Evolutionary conservation across 30 jellyfish, hydroid and myxozoan species (phyloP).

Genomic region (Pelagia noctiluca): DNA sequence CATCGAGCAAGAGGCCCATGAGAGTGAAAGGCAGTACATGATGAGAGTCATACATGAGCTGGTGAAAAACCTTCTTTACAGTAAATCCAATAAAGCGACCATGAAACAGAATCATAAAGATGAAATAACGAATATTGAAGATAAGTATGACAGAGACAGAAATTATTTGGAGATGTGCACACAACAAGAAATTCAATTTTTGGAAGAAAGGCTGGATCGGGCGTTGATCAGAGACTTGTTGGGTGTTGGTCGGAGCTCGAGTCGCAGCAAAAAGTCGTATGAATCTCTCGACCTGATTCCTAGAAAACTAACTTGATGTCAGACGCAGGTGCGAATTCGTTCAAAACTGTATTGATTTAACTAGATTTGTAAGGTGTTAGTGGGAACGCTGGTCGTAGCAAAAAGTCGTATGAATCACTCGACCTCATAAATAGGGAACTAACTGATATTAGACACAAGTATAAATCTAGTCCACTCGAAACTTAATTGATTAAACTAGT

Average conservation of each 20-base stretch:
- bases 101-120: slow-evolving; percentile 49
- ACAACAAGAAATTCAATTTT: slow-evolving; percentile 38
- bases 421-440: slow-evolving; percentile 58
- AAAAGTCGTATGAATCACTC: slow-evolving; percentile 9
- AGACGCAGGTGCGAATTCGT: too few species aligned
- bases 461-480: too few species aligned
- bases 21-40: slow-evolving; percentile 73
- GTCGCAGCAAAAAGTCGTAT: not conserved
- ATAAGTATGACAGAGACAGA: slow-evolving; percentile 55
- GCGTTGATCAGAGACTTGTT: slow-evolving; percentile 18
- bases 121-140: slow-evolving; percentile 66
- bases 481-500: too few species aligned
- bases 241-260: not conserved
- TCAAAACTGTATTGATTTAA: too few species aligned
- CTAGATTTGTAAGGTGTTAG: not conserved
- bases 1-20: slow-evolving; percentile 34
- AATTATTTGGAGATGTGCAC: slow-evolving; percentile 33
- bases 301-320: slow-evolving; percentile 38
- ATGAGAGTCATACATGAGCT: slow-evolving; percentile 74
- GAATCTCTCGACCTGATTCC: slow-evolving; percentile 52
- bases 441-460: too few species aligned
- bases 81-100: slow-evolving; percentile 50
- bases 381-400: not conserved
- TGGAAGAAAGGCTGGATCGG: slow-evolving; percentile 52
- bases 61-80: slow-evolving; percentile 57